Percentiles rank a stretch among this genome's conserved stretches.
phyloP scores from a whole-genome alignment of 2,888 invertebrate species.

The Acronicta psi region DNA sequence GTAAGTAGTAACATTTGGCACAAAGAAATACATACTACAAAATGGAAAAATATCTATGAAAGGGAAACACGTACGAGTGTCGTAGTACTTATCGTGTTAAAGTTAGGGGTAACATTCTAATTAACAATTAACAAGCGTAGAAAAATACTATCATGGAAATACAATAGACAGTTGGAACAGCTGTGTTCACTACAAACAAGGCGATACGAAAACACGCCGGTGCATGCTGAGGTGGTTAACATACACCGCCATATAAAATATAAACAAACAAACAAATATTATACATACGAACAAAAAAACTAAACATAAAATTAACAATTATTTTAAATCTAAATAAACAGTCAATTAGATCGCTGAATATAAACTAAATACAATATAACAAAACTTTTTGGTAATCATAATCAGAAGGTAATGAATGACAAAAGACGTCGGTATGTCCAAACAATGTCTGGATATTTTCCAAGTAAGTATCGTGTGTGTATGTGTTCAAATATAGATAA shows the following conservation, averaged over 20 bases:
- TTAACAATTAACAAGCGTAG: conserved; percentile 70
- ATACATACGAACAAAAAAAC: conserved; percentile 9
- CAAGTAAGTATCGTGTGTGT: no score
- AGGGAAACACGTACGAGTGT: conserved; percentile 39
- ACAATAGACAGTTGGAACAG: conserved; percentile 46
- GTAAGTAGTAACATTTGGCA: conserved; percentile 51
- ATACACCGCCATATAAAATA: conserved; percentile 50
- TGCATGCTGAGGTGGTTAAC: conserved; percentile 75
- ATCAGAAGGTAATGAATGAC: conserved; percentile 28
- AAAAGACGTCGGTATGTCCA: conserved; percentile 18
- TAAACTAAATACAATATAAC: conserved; percentile 8
- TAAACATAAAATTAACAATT: not conserved
- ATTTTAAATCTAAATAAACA: no score
- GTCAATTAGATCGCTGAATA: conserved; percentile 1
- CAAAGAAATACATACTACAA: conserved; percentile 39
- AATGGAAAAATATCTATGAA: conserved; percentile 30
- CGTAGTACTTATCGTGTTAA: conserved; percentile 19
- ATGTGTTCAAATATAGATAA: no score
- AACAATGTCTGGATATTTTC: no score
- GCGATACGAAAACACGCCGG: conserved; percentile 53
- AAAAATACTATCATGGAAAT: conserved; percentile 67
- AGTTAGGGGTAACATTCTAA: conserved; percentile 51
- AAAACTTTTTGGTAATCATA: conserved; percentile 10
- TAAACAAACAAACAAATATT: no score
- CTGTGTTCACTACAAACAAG: conserved; percentile 59